These are phyloP conservation scores for Malthinus seriepunctatus DNA, from an alignment of 2,888 invertebrate species.

Conservation along the genomic window DNA sequence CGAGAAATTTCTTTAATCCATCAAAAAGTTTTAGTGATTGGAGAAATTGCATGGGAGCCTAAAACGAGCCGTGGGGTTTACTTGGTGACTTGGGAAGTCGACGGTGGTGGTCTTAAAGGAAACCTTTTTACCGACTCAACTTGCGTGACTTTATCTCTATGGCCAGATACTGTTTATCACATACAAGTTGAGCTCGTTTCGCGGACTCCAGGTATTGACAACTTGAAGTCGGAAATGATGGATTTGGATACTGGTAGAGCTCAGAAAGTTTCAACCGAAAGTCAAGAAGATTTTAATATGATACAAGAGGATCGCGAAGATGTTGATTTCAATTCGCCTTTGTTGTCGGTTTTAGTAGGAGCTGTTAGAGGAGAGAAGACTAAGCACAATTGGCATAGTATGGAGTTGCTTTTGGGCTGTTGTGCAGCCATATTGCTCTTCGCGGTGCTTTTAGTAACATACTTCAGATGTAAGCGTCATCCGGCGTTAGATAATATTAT, in stretches of 20 bases:
- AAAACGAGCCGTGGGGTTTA: slow-evolving; percentile 70
- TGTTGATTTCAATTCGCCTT: slow-evolving; percentile 56
- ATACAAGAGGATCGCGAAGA: slow-evolving; percentile 52
- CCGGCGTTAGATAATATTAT: slow-evolving; percentile 59
- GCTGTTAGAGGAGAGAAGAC: slow-evolving; percentile 65
- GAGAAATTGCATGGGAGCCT: slow-evolving; percentile 75
- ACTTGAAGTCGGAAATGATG: slow-evolving; percentile 67
- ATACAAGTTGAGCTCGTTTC: slow-evolving; percentile 75
- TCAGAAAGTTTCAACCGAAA: slow-evolving; percentile 66
- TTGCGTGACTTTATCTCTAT: slow-evolving; percentile 75
- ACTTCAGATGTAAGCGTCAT: slow-evolving; percentile 63
- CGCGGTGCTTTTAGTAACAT: slow-evolving; percentile 58
- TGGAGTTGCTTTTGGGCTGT: slow-evolving; percentile 63
- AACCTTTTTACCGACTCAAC: slow-evolving; percentile 82
- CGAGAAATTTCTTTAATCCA: slow-evolving; percentile 72
- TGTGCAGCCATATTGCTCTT: slow-evolving; percentile 59
- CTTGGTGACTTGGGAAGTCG: slow-evolving; percentile 83
- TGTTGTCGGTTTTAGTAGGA: slow-evolving; percentile 66
- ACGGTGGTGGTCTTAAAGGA: slow-evolving; percentile 79
- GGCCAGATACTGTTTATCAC: slow-evolving; percentile 81
- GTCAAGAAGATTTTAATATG: slow-evolving; percentile 63
- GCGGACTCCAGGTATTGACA: slow-evolving; percentile 63
- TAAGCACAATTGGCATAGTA: slow-evolving; percentile 59
- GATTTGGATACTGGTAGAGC: slow-evolving; percentile 67
- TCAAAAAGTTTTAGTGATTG: slow-evolving; percentile 71